Percentiles rank a stretch among this genome's conserved stretches.
Evolutionary conservation across 2,888 invertebrate species (phyloP).

Genomic region (Amaurobius ferox): DNA sequence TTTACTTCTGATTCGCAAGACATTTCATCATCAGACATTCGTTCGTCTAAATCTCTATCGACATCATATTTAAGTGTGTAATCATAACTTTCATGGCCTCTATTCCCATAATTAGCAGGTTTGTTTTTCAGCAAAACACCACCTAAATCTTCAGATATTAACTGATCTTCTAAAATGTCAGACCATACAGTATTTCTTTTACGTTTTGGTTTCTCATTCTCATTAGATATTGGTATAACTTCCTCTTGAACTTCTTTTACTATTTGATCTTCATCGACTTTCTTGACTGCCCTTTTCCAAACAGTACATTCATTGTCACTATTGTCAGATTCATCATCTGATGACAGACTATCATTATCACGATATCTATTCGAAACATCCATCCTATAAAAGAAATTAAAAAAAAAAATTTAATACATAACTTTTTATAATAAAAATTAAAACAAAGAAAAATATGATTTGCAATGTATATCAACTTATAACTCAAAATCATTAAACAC

Average conservation of each 20-base stretch:
- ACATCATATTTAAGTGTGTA: slow-evolving; percentile 19
- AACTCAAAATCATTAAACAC: too few relatives aligned
- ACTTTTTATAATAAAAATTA: too few relatives aligned
- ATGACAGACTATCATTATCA: not conserved
- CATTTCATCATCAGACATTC: slow-evolving; percentile 10
- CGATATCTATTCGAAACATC: slow-evolving; percentile 36
- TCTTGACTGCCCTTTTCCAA: slow-evolving; percentile 42
- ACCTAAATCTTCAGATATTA: slow-evolving; percentile 38
- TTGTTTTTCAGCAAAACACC: slow-evolving; percentile 38
- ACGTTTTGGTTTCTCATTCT: not conserved
- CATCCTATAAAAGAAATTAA: not conserved
- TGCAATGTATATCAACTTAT: too few relatives aligned
- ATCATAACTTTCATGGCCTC: slow-evolving; percentile 57
- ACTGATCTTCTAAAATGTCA: slow-evolving; percentile 47
- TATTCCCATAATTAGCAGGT: slow-evolving; percentile 24
- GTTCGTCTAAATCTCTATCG: not conserved
- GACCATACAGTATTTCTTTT: slow-evolving; percentile 55
- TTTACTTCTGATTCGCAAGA: not conserved
- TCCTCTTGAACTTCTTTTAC: not conserved
- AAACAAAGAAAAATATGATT: too few relatives aligned
- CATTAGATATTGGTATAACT: not conserved
- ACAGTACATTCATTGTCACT: slow-evolving; percentile 33
- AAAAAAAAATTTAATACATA: too few relatives aligned
- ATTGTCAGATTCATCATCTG: slow-evolving; percentile 40
- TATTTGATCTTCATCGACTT: not conserved